Percentiles rank a stretch among this genome's conserved stretches.
Evolutionary conservation across 2,797 vertebrate genomes (phyloP).

Genomic region (Carcharodon carcharias): DNA sequence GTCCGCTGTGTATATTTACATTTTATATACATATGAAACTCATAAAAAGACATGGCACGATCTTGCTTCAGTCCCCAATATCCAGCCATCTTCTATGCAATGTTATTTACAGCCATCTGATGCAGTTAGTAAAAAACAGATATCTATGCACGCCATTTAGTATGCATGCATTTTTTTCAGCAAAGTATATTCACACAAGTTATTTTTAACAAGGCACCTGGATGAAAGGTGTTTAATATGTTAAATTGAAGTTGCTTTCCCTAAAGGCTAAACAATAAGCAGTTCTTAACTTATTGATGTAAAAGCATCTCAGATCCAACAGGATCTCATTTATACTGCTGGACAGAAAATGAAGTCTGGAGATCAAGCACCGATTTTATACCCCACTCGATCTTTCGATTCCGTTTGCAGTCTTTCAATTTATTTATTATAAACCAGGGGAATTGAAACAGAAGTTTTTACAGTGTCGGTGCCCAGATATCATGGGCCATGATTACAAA

Average conservation of each 20-base stretch:
- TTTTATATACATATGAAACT: neutral
- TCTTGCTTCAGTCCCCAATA: neutral
- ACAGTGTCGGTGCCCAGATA: neutral
- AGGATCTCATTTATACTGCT: neutral
- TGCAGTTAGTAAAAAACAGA: neutral
- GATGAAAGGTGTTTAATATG: neutral
- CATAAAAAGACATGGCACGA: neutral
- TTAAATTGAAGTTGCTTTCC: neutral
- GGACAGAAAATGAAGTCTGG: too few relatives aligned
- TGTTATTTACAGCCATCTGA: neutral
- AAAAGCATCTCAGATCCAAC: neutral
- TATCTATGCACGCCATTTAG: neutral
- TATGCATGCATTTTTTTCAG: neutral
- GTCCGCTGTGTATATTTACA: neutral
- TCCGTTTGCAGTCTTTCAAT: neutral
- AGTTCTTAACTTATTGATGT: neutral
- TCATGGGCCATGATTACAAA: neutral
- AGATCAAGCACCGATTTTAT: neutral
- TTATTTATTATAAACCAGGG: neutral
- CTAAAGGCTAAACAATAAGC: neutral
- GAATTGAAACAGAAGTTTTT: neutral
- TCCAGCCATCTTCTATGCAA: neutral
- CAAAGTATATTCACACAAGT: neutral
- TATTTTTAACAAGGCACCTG: neutral
- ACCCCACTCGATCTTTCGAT: too few relatives aligned